Percentiles rank a stretch among this genome's conserved stretches.
These are phyloP conservation scores for Coleophora deauratella DNA, from an alignment of 2,888 invertebrate genomes.

Conservation along the genomic window DNA sequence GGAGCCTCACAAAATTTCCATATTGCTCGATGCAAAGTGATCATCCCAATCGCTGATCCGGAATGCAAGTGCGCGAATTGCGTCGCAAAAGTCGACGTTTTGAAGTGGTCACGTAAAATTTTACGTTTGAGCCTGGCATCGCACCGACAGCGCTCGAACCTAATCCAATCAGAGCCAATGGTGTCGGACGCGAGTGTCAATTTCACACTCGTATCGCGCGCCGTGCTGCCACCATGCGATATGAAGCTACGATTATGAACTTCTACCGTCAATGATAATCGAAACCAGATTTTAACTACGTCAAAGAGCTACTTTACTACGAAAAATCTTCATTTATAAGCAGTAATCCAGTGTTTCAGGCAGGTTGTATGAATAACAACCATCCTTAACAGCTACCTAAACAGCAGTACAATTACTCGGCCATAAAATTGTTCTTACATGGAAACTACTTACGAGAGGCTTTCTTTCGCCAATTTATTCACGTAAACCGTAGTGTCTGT, in stretches of 20 bases:
- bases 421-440: constrained; percentile 1
- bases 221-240: background rate
- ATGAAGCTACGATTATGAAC: no score
- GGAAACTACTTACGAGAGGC: constrained; percentile 5
- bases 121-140: constrained; percentile 64
- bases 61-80: constrained; percentile 49
- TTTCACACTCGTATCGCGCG: constrained; percentile 40
- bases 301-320: no score
- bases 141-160: constrained; percentile 57
- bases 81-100: constrained; percentile 55
- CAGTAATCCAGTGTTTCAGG: no score
- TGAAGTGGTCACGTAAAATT: constrained; percentile 72
- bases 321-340: no score
- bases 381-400: no score
- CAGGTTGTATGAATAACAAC: no score
- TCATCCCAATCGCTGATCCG: constrained; percentile 26
- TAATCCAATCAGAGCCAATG: constrained; percentile 69
- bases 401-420: background rate
- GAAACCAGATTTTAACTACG: no score
- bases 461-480: constrained; percentile 29
- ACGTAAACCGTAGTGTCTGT: constrained; percentile 44
- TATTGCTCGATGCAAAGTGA: constrained; percentile 49
- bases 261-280: no score
- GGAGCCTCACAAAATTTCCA: constrained; percentile 50
- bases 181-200: constrained; percentile 58